Base-by-base conservation (phyloP, 2,888 invertebrate species). In the Epinotia nisella region DNA sequence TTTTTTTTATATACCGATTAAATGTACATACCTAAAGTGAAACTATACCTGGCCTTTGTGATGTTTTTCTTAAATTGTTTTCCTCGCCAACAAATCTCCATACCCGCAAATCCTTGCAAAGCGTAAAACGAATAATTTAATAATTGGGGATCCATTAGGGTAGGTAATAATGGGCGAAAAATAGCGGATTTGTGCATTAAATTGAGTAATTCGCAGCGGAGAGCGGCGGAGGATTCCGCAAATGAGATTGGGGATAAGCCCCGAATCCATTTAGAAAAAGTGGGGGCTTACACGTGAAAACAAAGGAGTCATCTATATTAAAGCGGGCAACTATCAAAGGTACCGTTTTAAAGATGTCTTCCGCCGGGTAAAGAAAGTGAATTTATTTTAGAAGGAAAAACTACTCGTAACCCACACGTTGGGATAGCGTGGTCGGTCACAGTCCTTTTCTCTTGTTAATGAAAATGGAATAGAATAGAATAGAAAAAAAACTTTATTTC, bases 181-280 rank as follows among this genome's bases (percentile, higher is more conserved):
- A 84, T 80, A 75, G 84, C 79, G 83, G 84, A 84, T 86, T 87
- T 85, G 84, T 82, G 85, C 87, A 84, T 87, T 85, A 90, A 89
- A 91, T 90, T 90, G 90, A 90, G 88, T 89, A 89, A 91, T 88
- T 85, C 81, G 78, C 80, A 77, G 77, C 24, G 53, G 60, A 76
- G 73, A 76, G 70, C 84, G 80, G 85, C 83, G 80, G 81, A 75
- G 85, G 88, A 84, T 87, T 82, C 80, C 75, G 79, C 78, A 83
- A 90, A 90, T 89, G 86, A 87, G 88, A 87, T 87, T 82, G 81
- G 71, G 85, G 87, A 85, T 87, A 82, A 88, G 82, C 85, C 79
- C 77, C 59, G 58, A 79, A 81, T 80, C 80, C 81, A 81, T 83
- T 82, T 80, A 78, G 78, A 76, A 82, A 85, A 86, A 85, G 71